Percentiles rank a stretch among this genome's conserved stretches.
These are phyloP conservation scores for Micropterix aruncella DNA, from an alignment of 2,888 invertebrate genomes.

Conservation along the genomic window DNA sequence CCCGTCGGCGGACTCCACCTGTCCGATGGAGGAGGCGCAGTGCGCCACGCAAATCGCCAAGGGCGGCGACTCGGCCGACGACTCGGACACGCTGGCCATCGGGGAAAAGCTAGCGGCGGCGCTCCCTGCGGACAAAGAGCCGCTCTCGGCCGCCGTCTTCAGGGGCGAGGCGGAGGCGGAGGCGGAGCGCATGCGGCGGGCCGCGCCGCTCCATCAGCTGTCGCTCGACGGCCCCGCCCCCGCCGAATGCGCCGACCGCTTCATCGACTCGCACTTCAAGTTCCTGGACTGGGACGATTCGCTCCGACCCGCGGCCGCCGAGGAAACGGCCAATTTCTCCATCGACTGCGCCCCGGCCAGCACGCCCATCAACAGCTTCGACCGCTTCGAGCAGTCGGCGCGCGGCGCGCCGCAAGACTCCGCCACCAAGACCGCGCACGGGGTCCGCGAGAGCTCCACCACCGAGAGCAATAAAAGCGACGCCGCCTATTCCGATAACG, in stretches of 20 bases:
- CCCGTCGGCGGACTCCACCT: conserved; percentile 1
- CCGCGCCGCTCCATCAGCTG: conserved; percentile 2
- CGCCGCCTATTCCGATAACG: neutral
- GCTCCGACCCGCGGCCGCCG: neutral
- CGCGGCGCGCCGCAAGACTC: neutral
- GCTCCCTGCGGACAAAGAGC: neutral
- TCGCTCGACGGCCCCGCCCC: conserved; percentile 6
- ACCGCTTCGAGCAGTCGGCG: neutral
- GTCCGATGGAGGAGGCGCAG: conserved; percentile 3
- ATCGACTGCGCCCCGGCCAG: neutral
- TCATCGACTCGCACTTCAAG: conserved; percentile 12
- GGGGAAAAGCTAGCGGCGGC: neutral
- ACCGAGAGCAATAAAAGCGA: neutral
- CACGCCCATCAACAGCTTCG: neutral
- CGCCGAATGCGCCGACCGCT: conserved; percentile 8
- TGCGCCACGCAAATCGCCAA: conserved; percentile 4
- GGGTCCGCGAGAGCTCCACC: neutral
- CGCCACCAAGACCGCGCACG: neutral
- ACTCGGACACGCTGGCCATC: neutral
- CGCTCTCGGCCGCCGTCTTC: neutral
- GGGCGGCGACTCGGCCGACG: neutral
- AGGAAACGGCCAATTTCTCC: neutral
- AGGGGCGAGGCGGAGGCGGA: conserved; percentile 2
- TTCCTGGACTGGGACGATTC: conserved; percentile 10
- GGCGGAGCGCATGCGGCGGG: neutral